These are phyloP conservation scores for Todiramphus chloris DNA, from an alignment of 2,113 vertebrate genomes.

Conservation along the genomic window DNA sequence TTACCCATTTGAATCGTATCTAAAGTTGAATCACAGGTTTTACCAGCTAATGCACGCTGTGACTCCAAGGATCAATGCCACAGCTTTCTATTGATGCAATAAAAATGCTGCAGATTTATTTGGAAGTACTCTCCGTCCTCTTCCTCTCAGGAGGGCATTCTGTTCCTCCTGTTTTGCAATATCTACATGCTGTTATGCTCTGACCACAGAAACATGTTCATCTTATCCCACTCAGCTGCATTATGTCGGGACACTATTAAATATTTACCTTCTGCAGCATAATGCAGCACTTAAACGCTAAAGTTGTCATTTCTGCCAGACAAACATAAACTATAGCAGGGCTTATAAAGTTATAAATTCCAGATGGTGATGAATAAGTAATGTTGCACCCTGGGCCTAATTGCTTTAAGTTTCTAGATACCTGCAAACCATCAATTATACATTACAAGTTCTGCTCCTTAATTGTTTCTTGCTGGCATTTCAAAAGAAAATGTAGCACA, in stretches of 20 bases:
- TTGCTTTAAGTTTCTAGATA: slow-evolving; percentile 63
- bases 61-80: not conserved
- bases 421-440: slow-evolving; percentile 66
- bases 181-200: not conserved
- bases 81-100: not conserved
- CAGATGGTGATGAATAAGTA: slow-evolving; percentile 70
- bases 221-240: not conserved
- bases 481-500: slow-evolving; percentile 53
- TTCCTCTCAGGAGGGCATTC: not conserved
- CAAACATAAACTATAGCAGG: slow-evolving; percentile 52
- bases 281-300: slow-evolving; percentile 35
- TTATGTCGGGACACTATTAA: slow-evolving; percentile 50
- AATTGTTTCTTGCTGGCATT: slow-evolving; percentile 64
- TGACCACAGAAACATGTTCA: not conserved
- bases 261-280: slow-evolving; percentile 68
- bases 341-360: slow-evolving; percentile 47
- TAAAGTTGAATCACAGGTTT: not conserved
- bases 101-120: not conserved
- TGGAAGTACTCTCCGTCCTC: not conserved
- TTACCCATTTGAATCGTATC: not conserved
- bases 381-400: slow-evolving; percentile 51
- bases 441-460: slow-evolving; percentile 57
- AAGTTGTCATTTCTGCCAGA: slow-evolving; percentile 58
- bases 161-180: not conserved
- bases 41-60: not conserved